These are phyloP conservation scores for Oedothorax gibbosus DNA, from an alignment of 1,140 invertebrate species.

Conservation along the genomic window DNA sequence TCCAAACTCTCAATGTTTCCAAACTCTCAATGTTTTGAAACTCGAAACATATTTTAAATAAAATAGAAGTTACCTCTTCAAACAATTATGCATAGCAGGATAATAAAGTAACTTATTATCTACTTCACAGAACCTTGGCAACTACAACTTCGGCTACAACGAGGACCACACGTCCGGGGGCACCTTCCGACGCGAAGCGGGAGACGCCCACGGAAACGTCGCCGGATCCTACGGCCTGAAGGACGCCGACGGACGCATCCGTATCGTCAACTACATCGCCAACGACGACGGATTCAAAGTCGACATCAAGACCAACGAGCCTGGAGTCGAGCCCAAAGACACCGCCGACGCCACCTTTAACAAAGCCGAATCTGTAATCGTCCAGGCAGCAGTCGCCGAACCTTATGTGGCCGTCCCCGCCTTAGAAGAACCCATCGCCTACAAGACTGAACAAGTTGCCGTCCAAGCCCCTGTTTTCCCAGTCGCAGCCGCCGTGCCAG, in stretches of 20 bases:
- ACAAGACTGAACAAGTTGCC: conserved; percentile 38
- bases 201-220: conserved; percentile 61
- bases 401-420: conserved; percentile 71
- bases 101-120: not conserved
- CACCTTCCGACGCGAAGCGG: conserved; percentile 63
- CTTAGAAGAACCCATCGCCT: conserved; percentile 66
- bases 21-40: too few relatives aligned
- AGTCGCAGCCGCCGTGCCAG: conserved; percentile 48
- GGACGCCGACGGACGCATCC: conserved; percentile 64
- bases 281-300: conserved; percentile 65
- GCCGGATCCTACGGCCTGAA: conserved; percentile 64
- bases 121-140: conserved; percentile 60
- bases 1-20: too few relatives aligned
- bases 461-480: conserved; percentile 66
- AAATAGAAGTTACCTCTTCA: too few relatives aligned
- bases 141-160: conserved; percentile 66
- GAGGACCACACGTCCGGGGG: conserved; percentile 66
- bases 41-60: too few relatives aligned
- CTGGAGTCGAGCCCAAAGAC: conserved; percentile 59
- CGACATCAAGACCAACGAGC: conserved; percentile 63
- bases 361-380: conserved; percentile 62
- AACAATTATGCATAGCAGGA: too few relatives aligned
- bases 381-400: conserved; percentile 54
- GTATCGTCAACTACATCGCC: conserved; percentile 66
- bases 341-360: conserved; percentile 62